Base-by-base conservation (phyloP, 2,113 vertebrate genomes). In the Lepidothrix coronata region DNA sequence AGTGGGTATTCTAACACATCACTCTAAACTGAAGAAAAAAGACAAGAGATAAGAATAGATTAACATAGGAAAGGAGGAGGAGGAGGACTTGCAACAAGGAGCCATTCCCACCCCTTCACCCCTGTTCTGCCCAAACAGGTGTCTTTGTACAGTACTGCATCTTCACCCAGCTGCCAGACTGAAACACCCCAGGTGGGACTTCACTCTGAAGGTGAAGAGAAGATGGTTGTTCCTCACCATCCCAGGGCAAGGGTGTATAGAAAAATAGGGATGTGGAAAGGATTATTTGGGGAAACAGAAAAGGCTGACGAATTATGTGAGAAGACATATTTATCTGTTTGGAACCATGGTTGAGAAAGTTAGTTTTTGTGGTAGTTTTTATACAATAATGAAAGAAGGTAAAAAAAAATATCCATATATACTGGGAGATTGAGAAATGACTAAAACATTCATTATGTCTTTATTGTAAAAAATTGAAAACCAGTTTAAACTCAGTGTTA, bases 61-160 rank as follows among this genome's bases (percentile, higher is more conserved):
- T 72, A 48, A 68, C 11, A 65, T 1, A 63, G 44, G 33, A 63
- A 68, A 68, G 11, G 18, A 49, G 9, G n/a, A 37, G 37, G 14
- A 75, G 11, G 23, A 37, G 59, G 27, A 37, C 11, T n/a, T 91
- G 39, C 41, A 82, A 44, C 5, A 72, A 9, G 11, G 27, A 92
- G 18, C 31, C 78, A 52, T 30, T 5, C 2, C 2, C 4, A 61
- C 16, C 10, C 12, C 13, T 27, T 30, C 11, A 31, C 25, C 25
- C 51, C 8, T 52, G 22, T 55, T 58, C 83, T 82, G 14, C 46
- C n/a, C 27, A 58, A 52, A 35, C 5, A 0, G 0, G 3, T 30
- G 6, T 59, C 33, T 85, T 22, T 39, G 12, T 19, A 14, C 1
- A 4, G 30, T 17, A 12, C 18, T 54, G 27, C 19, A 49, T 54